A percentile compares a stretch with the other conserved stretches of the same genome.
These are phyloP conservation scores for Macroramphosus scolopax DNA, from an alignment of 2,797 vertebrate genomes.

Conservation along the genomic window DNA sequence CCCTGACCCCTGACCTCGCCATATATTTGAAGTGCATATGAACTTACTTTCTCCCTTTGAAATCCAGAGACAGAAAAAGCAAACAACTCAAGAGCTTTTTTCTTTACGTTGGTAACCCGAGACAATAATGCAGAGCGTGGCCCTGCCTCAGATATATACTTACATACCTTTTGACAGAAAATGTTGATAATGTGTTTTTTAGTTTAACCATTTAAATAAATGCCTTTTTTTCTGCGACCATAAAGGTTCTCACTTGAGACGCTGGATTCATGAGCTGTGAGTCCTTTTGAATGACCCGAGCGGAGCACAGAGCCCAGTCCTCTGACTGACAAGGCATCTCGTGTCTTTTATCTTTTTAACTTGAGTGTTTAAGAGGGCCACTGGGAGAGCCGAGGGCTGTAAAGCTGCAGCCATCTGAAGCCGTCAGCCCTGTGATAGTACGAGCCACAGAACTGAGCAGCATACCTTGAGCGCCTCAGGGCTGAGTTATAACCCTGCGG, in stretches of 20 bases:
- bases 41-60: slow-evolving; percentile 67
- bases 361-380: slow-evolving; percentile 71
- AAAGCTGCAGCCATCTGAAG: slow-evolving; percentile 66
- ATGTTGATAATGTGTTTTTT: too few species aligned
- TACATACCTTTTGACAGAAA: too few species aligned
- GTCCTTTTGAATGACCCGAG: slow-evolving; percentile 44
- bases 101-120: slow-evolving; percentile 21
- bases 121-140: not conserved
- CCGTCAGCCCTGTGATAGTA: slow-evolving; percentile 56
- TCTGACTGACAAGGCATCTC: slow-evolving; percentile 64
- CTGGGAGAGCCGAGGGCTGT: slow-evolving; percentile 60
- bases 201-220: not conserved
- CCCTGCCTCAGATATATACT: not conserved
- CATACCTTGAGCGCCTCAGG: slow-evolving; percentile 56
- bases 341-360: slow-evolving; percentile 74
- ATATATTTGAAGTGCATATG: slow-evolving; percentile 60
- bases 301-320: slow-evolving; percentile 36
- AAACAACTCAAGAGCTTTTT: slow-evolving; percentile 53
- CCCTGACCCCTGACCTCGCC: slow-evolving; percentile 59
- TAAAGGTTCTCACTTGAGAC: slow-evolving; percentile 23
- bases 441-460: slow-evolving; percentile 44
- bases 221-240: slow-evolving; percentile 6
- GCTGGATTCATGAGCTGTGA: slow-evolving; percentile 55
- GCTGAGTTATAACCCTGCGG: slow-evolving; percentile 69
- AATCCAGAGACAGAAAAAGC: slow-evolving; percentile 66